These are phyloP conservation scores for Heliopora coerulea DNA, from an alignment of 92 coral and sea anemone genomes.

Conservation along the genomic window DNA sequence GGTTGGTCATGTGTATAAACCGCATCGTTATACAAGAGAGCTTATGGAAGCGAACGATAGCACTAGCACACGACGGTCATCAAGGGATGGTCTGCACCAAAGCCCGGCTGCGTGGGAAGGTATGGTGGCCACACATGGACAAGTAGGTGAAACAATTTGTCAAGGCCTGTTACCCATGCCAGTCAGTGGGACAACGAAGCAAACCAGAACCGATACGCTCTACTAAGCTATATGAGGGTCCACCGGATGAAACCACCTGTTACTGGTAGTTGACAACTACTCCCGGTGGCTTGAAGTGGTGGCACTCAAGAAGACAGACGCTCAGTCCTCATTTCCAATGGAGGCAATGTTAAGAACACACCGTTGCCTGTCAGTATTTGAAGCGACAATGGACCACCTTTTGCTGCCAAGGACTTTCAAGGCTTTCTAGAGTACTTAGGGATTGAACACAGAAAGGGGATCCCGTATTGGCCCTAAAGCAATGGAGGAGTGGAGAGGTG, in stretches of 20 bases:
- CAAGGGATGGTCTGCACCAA: no score
- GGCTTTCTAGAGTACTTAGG: conserved; percentile 53
- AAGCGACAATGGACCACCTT: no score
- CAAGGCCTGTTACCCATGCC: no score
- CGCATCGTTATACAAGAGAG: conserved; percentile 23
- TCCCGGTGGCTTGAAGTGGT: conserved; percentile 68
- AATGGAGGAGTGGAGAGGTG: no score
- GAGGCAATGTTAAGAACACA: conserved; percentile 10
- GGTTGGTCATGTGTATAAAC: conserved; percentile 19
- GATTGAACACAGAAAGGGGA: no score
- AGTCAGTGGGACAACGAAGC: no score
- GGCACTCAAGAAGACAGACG: conserved; percentile 60
- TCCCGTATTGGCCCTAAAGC: no score
- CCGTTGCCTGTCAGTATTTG: no score
- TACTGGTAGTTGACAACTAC: conserved; percentile 62
- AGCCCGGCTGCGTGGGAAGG: no score
- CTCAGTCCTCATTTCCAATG: conserved; percentile 47
- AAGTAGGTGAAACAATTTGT: no score
- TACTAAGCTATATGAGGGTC: conserved; percentile 58
- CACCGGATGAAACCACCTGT: conserved; percentile 50
- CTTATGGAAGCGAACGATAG: conserved; percentile 3
- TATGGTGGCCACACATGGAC: no score
- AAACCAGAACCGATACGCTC: conserved; percentile 28
- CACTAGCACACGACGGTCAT: conserved; percentile 28
- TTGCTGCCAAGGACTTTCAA: conserved; percentile 55